phyloP scores from a whole-genome alignment of 64 coral and sea anemone species.

The Montipora cactus region DNA sequence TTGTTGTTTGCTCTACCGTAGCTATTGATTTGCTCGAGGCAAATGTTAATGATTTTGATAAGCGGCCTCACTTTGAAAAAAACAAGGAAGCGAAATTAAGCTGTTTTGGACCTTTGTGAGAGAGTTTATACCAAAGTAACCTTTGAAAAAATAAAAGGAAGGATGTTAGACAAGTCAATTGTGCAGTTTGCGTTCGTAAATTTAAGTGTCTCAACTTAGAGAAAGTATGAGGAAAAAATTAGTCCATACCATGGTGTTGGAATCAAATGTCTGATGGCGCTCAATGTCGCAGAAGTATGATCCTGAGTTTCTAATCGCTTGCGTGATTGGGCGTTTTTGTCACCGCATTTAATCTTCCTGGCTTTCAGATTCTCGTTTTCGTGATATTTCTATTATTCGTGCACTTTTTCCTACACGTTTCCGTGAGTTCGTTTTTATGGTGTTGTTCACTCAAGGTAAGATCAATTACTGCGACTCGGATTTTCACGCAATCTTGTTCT shows the following conservation, averaged over 20 bases:
- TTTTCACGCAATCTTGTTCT: neutral
- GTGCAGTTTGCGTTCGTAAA: neutral
- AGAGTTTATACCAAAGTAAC: neutral
- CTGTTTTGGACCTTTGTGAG: too few species aligned
- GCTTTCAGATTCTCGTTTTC: neutral
- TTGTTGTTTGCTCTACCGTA: neutral
- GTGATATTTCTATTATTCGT: neutral
- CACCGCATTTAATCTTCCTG: neutral
- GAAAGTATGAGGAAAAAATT: neutral
- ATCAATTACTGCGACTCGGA: neutral
- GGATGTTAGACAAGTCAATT: neutral
- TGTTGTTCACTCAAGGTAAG: neutral
- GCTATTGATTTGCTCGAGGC: neutral
- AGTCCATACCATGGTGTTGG: neutral
- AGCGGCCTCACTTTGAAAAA: too few species aligned
- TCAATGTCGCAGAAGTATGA: neutral
- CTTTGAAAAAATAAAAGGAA: neutral
- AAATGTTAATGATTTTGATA: too few species aligned
- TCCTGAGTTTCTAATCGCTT: neutral
- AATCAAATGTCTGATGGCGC: neutral
- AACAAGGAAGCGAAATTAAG: too few species aligned
- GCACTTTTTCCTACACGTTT: neutral
- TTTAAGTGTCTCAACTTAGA: neutral
- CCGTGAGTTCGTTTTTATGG: neutral
- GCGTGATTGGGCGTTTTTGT: neutral